These are phyloP conservation scores for Teleogryllus oceanicus DNA, from an alignment of 2,888 invertebrate species.

Conservation along the genomic window DNA sequence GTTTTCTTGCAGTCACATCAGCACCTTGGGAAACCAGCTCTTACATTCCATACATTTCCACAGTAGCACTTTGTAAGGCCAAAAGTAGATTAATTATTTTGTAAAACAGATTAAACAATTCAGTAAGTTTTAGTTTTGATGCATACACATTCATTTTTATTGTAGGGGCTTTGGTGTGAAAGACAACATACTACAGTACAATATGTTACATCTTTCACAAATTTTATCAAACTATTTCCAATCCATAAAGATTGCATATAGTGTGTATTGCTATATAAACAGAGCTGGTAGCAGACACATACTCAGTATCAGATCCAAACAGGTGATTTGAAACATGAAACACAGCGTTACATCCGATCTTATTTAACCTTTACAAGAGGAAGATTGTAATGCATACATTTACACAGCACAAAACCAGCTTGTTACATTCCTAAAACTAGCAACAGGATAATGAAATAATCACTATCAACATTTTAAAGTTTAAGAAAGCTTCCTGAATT, in stretches of 20 bases:
- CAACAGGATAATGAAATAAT: conserved; percentile 36
- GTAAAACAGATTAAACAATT: conserved; percentile 9
- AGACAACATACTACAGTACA: conserved; percentile 27
- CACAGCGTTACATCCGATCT: conserved; percentile 24
- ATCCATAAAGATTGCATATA: background rate
- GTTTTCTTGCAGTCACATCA: conserved; percentile 30
- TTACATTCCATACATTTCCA: conserved; percentile 30
- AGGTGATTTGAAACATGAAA: conserved; percentile 24
- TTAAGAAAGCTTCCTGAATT: conserved; percentile 34
- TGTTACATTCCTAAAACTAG: conserved; percentile 34
- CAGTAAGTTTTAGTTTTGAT: background rate
- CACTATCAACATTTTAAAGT: conserved; percentile 33
- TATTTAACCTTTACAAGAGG: conserved; percentile 29
- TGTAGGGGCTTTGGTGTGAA: conserved; percentile 22
- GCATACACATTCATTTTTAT: background rate
- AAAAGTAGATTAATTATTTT: conserved; percentile 30
- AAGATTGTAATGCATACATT: conserved; percentile 32
- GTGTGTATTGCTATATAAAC: conserved; percentile 31
- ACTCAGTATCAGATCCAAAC: conserved; percentile 26
- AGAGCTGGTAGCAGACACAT: conserved; percentile 26
- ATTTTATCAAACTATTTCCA: conserved; percentile 22
- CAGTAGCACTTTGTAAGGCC: conserved; percentile 35
- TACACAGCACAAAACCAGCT: conserved; percentile 33
- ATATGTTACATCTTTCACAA: conserved; percentile 3
- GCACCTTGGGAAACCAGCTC: conserved; percentile 33